Evolutionary conservation across 2,797 vertebrate species (phyloP), one percentile per base, ranked within the genome.

Genomic region (Thripadectes ignobilis): DNA sequence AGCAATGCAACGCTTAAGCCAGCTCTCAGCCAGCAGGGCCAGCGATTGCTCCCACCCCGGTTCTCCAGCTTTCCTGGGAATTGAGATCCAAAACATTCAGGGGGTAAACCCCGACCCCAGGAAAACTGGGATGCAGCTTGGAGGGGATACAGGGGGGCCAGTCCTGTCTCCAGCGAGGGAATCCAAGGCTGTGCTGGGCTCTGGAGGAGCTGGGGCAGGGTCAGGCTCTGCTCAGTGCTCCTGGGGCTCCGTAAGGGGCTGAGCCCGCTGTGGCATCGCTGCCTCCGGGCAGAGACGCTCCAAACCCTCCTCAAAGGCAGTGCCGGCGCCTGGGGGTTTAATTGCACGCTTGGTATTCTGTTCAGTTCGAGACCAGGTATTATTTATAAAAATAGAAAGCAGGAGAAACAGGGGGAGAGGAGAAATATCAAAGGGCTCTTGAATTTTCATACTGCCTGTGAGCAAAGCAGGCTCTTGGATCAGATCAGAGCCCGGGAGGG

Each of bases 371-470:
- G 91, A 71, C 67, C 88, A 93, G 96, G 91, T 95, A 90, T 91
- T 90, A 52, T 85, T 85, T 93, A 79, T 95, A 96, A 94, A 95
- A 96, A 93, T 77, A 96, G 92, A 94, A 95, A 74, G 49, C 46
- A 14, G 23, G 51, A 67, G 59, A 66, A 88, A 52, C 48, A 38
- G 48, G 62, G 62, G 69, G 73, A 65, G 85, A 78, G 55, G 41
- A 63, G 83, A 52, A 82, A 62, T 55, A 83, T 77, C 61, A 57
- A 55, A 63, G 52, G 49, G 59, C 65, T 83, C 82, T 69, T 36
- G 79, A 73, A 75, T 79, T 77, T 69, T 74, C 77, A 62, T 45
- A 48, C 88, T 74, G 68, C 8, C 2, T 45, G 79, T 36, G 73
- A 96, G 68, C 77, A 48, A 77, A 82, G 48, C 23, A 38, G 84